Evolutionary conservation across 2,113 vertebrate genomes (phyloP).

Genomic region (Ageneiosus marmoratus): DNA sequence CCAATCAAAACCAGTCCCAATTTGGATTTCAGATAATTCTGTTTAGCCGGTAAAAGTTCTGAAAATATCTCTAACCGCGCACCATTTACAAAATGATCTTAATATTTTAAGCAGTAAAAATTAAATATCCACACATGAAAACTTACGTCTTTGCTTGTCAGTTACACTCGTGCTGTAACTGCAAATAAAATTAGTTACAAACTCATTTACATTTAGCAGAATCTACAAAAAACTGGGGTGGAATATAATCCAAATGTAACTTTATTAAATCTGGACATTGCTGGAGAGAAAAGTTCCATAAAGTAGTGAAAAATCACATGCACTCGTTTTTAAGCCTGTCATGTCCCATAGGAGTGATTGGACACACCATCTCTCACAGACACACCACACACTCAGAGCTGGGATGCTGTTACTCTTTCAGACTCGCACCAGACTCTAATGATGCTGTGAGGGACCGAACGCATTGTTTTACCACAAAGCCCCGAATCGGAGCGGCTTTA

Average conservation of each 20-base stretch:
- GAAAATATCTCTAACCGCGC: too few relatives aligned
- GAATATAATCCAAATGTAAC: background rate
- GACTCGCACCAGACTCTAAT: constrained; percentile 44
- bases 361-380: constrained; percentile 18
- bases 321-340: background rate
- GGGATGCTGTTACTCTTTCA: constrained; percentile 40
- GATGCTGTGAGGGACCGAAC: constrained; percentile 43
- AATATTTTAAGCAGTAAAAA: too few relatives aligned
- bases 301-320: background rate
- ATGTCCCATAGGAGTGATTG: constrained; percentile 45
- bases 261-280: background rate
- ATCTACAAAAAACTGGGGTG: background rate
- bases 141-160: too few relatives aligned
- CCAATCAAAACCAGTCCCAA: too few relatives aligned
- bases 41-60: too few relatives aligned
- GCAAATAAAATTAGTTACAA: background rate
- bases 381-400: constrained; percentile 36
- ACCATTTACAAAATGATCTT: too few relatives aligned
- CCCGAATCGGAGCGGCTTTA: constrained; percentile 37
- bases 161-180: background rate
- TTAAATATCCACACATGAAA: too few relatives aligned
- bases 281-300: background rate
- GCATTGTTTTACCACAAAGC: constrained; percentile 41
- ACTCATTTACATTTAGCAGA: background rate
- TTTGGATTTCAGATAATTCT: too few relatives aligned